Evolutionary conservation across 2,113 vertebrate species (phyloP), one percentile per base, ranked within the genome.

Genomic region (Ctenodactylus gundi): DNA sequence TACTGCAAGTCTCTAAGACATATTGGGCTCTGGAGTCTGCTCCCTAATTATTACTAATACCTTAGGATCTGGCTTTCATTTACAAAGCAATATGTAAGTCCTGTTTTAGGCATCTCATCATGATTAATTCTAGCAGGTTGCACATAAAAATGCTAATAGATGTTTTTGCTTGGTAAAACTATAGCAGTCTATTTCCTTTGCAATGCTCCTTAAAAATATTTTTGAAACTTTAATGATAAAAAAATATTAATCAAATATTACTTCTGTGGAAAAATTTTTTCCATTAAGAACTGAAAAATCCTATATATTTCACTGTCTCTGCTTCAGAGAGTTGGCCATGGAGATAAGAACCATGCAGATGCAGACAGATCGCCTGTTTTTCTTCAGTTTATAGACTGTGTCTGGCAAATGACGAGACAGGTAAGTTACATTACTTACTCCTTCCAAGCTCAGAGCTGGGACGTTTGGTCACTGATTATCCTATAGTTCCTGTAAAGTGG

Each of bases 331-430:
- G 97, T 99, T 14, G 99, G 99, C 93, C 99, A 99, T 0, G 99
- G 99, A 21, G 99, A 99, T 97, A 99, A 99, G 98, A 99, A 99
- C 92, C 99, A 99, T 0, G 99, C 99, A 0, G 99, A 99, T 0
- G 99, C 99, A 0, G 99, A 99, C 98, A 98, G 99, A 44, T 99
- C 99, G 0, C 99, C 99, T 5, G 99, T 99, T 95, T 99, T 99
- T 75, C 98, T 99, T 95, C 99, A 99, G 98, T 99, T 99, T 94
- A 98, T 99, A 17, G 99, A 99, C 98, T 99, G 99, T 46, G 99
- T 99, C 84, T 99, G 99, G 99, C 99, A 99, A 83, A 98, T 99
- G 98, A 99, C 99, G n/a, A 98, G 99, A 97, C 99, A 99, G 99
- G 99, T 99, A 97, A 95, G 31, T n/a, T 73, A 72, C 49, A 51